phyloP scores from a whole-genome alignment of 2,797 vertebrate species.

The Nyctalus aviator region DNA sequence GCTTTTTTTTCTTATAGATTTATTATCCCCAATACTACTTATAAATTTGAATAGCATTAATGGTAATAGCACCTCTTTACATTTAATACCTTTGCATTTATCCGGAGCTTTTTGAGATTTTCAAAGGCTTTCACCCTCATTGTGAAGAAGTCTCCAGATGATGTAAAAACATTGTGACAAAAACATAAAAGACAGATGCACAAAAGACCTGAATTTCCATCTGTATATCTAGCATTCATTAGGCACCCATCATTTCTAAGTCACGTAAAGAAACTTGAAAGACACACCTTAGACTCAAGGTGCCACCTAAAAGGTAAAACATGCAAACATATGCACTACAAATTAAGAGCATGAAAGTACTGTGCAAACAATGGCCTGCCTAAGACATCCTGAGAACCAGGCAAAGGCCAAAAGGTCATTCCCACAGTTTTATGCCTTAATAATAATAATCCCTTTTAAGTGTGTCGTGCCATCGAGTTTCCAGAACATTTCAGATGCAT shows the following conservation, averaged over 20 bases:
- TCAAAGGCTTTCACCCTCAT: slow-evolving; percentile 51
- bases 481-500: slow-evolving; percentile 1
- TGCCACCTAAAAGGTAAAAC: slow-evolving; percentile 44
- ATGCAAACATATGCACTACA: slow-evolving; percentile 31
- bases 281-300: slow-evolving; percentile 59
- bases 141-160: slow-evolving; percentile 21
- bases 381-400: neutral
- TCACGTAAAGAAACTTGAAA: slow-evolving; percentile 60
- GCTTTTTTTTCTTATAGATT: slow-evolving; percentile 19
- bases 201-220: slow-evolving; percentile 23
- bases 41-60: neutral
- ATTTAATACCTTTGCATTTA: slow-evolving; percentile 49
- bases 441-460: slow-evolving; percentile 15
- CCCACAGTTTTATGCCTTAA: slow-evolving; percentile 14
- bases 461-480: neutral
- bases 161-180: slow-evolving; percentile 43
- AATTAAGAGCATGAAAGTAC: slow-evolving; percentile 21
- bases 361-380: neutral
- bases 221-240: slow-evolving; percentile 18
- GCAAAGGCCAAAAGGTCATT: slow-evolving; percentile 16
- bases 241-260: slow-evolving; percentile 46
- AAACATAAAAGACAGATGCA: slow-evolving; percentile 52
- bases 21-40: neutral
- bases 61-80: neutral
- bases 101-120: slow-evolving; percentile 40